phyloP scores from a whole-genome alignment of 2,113 vertebrate genomes.

The Phoxinus phoxinus region DNA sequence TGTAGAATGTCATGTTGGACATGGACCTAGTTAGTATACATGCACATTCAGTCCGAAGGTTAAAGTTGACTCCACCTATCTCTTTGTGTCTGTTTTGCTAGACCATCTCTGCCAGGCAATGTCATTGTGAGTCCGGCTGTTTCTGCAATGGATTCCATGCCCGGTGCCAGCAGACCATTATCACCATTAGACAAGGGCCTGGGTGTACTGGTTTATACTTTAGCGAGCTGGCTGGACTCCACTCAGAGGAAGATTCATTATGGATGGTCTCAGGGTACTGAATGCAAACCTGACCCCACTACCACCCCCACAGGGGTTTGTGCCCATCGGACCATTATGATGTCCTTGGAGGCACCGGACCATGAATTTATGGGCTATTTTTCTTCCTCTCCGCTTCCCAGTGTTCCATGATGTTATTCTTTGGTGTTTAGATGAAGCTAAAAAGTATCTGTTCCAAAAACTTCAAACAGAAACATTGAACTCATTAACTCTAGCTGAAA shows the following conservation, averaged over 20 bases:
- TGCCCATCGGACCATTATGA: constrained; percentile 38
- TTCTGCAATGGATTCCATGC: not conserved
- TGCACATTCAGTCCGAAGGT: not conserved
- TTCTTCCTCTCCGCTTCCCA: not conserved
- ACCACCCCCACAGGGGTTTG: constrained; percentile 20
- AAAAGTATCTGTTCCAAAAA: constrained; percentile 19
- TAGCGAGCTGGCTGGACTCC: constrained; percentile 15
- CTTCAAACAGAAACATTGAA: not conserved
- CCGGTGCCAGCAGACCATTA: constrained; percentile 39
- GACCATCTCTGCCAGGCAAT: constrained; percentile 19
- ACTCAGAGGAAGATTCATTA: constrained; percentile 23
- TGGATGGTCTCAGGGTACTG: constrained; percentile 29
- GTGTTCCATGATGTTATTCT: constrained; percentile 6
- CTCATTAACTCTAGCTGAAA: constrained; percentile 9
- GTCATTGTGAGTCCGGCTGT: not conserved
- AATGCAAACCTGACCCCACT: constrained; percentile 30
- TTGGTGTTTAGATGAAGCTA: not conserved
- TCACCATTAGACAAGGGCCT: constrained; percentile 34
- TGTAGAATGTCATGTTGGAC: constrained; percentile 11
- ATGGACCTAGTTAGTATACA: not conserved
- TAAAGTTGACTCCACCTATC: constrained; percentile 13
- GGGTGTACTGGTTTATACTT: constrained; percentile 34
- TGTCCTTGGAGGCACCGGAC: constrained; percentile 40
- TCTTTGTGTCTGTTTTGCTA: constrained; percentile 15
- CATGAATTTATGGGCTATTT: constrained; percentile 36